Evolutionary conservation across 2,888 invertebrate species (phyloP), one percentile per base, ranked within the genome.

Genomic region (Zelleria hepariella): DNA sequence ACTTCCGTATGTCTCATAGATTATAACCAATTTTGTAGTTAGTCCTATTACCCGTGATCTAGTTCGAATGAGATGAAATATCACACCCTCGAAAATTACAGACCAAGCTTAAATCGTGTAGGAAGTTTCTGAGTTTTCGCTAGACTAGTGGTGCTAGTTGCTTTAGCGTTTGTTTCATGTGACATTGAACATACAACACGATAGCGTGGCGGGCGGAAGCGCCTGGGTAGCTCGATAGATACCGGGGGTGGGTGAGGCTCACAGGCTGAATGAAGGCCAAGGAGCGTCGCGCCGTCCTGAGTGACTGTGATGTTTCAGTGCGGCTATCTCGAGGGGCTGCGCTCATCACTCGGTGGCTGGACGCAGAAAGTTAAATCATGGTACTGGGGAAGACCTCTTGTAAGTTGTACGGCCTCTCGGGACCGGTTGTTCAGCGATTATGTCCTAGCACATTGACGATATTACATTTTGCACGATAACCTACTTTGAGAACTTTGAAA

Each of bases 301-400:
- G 87, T 75, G 82, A 82, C 85, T 86, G 86, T 89, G 88, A 87
- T 89, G 88, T 92, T 94, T 91, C 94, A 95, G 95, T 94, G 94
- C 92, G 94, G 95, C 91, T 95, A 95, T 94, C 93, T 95, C 91
- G 95, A 95, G 92, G 95, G 96, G 91, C 94, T 96, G 92, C 94
- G 95, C 91, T 94, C 95, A 91, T 95, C 95, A 93, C 94, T 96
- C 91, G 96, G 95, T 93, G 96, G 96, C 93, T 95, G 95, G 93
- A 96, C 96, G 92, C 95, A 96, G 94, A 95, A 95, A 94, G 95
- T 96, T 92, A 96, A 96, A 93, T 96, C 96, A 91, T 96, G 96
- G 96, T 96, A 96, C 94, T 96, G 96, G 96, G 96, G 96, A 92
- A 94, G 95, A 93, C 96, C 96, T 94, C 95, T 96, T 92, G 96